A percentile compares a stretch with the other conserved stretches of the same genome.
Conservation (phyloP, 2,113 vertebrate species). For the Tragelaphus buxtoni region DNA sequence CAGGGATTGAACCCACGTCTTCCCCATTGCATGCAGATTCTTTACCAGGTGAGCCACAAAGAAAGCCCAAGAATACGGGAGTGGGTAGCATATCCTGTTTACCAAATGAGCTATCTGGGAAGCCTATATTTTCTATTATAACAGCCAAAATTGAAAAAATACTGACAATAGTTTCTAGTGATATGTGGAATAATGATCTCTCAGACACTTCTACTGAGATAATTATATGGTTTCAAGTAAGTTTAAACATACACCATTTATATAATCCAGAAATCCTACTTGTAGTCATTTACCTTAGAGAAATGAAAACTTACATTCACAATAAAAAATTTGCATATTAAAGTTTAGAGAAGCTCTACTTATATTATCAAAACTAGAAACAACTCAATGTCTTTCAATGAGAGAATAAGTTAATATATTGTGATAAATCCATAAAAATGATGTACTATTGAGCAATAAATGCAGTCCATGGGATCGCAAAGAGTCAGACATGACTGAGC, state of each 20-base stretch:
- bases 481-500: neutral
- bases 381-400: neutral
- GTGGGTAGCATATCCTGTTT: neutral
- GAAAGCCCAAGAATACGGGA: neutral
- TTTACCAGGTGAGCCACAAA: neutral
- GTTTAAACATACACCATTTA: neutral
- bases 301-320: neutral
- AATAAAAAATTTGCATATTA: neutral
- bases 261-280: neutral
- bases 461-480: neutral
- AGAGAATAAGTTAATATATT: neutral
- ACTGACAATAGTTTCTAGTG: neutral
- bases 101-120: neutral
- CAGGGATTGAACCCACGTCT: accelerated
- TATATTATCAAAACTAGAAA: neutral
- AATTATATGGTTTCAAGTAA: neutral
- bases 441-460: neutral
- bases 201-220: neutral
- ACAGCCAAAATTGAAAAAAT: neutral
- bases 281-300: neutral
- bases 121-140: neutral
- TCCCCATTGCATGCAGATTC: neutral
- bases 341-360: neutral
- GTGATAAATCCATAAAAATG: neutral
- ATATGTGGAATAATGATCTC: neutral